Conservation (phyloP, 1,140 invertebrate species). For the Lutraria rhynchaena region DNA sequence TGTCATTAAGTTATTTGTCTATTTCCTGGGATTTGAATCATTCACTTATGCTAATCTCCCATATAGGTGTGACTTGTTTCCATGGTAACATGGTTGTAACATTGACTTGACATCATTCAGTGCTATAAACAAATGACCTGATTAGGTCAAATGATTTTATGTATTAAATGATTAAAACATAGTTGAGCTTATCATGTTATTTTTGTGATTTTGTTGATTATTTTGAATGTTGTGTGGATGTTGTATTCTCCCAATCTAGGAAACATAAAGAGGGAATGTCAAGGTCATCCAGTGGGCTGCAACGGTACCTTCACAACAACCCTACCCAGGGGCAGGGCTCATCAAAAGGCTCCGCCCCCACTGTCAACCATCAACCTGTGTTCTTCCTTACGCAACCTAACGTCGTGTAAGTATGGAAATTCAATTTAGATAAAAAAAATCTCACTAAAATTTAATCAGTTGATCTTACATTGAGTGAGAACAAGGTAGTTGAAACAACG, state of each 20-base stretch:
- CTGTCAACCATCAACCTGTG: slow-evolving; percentile 57
- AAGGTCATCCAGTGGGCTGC: slow-evolving; percentile 55
- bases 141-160: neutral
- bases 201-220: slow-evolving; percentile 41
- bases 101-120: no score
- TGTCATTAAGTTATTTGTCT: no score
- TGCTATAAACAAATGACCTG: no score
- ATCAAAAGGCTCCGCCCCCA: slow-evolving; percentile 41
- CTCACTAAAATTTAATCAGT: no score
- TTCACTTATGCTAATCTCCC: no score
- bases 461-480: no score
- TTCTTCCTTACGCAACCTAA: slow-evolving; percentile 56
- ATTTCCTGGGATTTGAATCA: no score
- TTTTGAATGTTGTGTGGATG: slow-evolving; percentile 50
- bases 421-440: no score
- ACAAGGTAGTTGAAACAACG: no score
- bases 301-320: slow-evolving; percentile 60
- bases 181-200: slow-evolving; percentile 6
- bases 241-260: slow-evolving; percentile 55
- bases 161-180: neutral
- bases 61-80: no score
- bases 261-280: slow-evolving; percentile 62
- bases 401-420: slow-evolving; percentile 49
- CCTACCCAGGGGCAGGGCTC: slow-evolving; percentile 49
- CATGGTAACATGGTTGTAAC: no score